A percentile compares a stretch with the other conserved stretches of the same genome.
Evolutionary conservation across 2,888 invertebrate genomes (phyloP).

Genomic region (Podabrus alpinus): DNA sequence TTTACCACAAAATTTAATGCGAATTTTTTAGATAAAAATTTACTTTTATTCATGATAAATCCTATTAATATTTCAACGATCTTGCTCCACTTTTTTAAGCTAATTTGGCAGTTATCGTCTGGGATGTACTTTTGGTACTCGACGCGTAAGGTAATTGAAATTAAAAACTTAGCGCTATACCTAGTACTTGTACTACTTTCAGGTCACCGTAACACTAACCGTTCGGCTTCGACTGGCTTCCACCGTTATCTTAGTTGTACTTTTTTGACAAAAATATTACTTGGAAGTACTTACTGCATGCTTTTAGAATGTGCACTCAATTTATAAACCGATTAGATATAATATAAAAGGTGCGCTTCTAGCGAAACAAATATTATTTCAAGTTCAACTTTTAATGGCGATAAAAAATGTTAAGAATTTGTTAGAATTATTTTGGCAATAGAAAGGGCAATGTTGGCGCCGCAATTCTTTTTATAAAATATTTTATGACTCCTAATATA

Average conservation of each 20-base stretch:
- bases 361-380: not conserved
- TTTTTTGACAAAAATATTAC: not conserved
- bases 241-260: not conserved
- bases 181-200: slow-evolving; percentile 23
- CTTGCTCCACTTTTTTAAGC: not conserved
- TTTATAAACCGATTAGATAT: not conserved
- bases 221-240: slow-evolving; percentile 6
- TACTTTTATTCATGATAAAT: not conserved
- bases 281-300: not conserved
- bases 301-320: not conserved
- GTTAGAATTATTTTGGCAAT: not conserved
- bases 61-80: not conserved
- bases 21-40: not conserved
- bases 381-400: not conserved
- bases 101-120: not conserved
- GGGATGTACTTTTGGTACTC: not conserved
- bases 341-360: not conserved
- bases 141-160: not conserved
- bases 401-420: too few species aligned
- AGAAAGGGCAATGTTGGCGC: not conserved
- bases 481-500: not conserved
- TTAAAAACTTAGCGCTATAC: not conserved
- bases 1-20: not conserved
- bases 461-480: not conserved
- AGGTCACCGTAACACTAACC: slow-evolving; percentile 35